phyloP scores from a whole-genome alignment of 2,797 vertebrate species.

The Delichon dasypus region DNA sequence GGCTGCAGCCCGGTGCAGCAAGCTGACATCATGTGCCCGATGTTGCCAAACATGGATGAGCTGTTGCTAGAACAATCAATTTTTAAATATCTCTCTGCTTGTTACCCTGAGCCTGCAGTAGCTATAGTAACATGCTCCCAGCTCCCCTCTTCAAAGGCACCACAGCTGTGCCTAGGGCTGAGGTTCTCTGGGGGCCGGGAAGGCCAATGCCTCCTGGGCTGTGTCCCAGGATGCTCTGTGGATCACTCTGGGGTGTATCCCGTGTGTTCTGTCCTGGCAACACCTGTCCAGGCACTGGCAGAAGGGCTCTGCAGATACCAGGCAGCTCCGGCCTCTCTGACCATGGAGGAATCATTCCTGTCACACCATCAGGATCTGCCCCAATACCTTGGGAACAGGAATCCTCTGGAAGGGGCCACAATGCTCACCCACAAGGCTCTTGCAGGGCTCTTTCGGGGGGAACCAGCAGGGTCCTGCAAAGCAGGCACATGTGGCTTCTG shows the following conservation, averaged over 20 bases:
- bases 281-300: not conserved
- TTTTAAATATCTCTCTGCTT: constrained; percentile 40
- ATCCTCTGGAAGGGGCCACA: not conserved
- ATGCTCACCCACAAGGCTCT: not conserved
- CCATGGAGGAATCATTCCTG: accelerated
- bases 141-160: constrained; percentile 43
- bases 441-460: no score
- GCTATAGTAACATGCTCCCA: constrained; percentile 67
- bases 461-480: not conserved
- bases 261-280: accelerated
- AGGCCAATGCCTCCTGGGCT: not conserved
- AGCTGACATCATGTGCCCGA: not conserved
- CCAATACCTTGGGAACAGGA: not conserved
- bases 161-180: not conserved
- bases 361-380: not conserved
- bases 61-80: constrained; percentile 58
- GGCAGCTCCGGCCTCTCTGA: not conserved
- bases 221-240: not conserved
- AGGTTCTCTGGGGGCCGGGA: not conserved
- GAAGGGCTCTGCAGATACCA: not conserved
- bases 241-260: not conserved
- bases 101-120: constrained; percentile 58
- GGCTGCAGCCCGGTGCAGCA: not conserved
- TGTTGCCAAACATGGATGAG: constrained; percentile 48
- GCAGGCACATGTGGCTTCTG: not conserved